phyloP scores from a whole-genome alignment of 2,113 vertebrate genomes.

The Lampris incognitus region DNA sequence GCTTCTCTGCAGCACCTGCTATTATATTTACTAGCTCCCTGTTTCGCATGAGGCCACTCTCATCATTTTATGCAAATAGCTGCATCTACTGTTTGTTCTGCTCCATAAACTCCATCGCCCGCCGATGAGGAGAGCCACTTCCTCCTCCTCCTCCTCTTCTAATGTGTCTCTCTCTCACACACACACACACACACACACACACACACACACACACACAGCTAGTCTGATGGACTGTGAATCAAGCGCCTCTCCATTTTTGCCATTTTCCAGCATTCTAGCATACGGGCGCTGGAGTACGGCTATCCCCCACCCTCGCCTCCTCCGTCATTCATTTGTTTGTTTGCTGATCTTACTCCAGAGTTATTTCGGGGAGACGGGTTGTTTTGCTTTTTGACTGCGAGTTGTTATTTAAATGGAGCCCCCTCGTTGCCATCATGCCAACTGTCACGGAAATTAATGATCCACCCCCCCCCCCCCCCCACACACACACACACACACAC shows the following conservation, averaged over 20 bases:
- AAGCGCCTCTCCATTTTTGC: constrained; percentile 6
- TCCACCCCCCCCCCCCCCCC: constrained; percentile 26
- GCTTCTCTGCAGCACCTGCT: constrained; percentile 34
- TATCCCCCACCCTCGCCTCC: background rate
- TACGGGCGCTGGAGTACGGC: background rate
- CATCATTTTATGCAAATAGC: constrained; percentile 81
- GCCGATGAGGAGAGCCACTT: constrained; percentile 62
- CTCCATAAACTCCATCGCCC: constrained; percentile 64
- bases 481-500: constrained; percentile 8
- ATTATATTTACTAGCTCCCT: constrained; percentile 55
- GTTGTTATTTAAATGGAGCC: constrained; percentile 41
- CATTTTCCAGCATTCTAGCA: constrained; percentile 3
- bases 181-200: constrained; percentile 3
- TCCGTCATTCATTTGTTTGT: constrained; percentile 7
- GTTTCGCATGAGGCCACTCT: constrained; percentile 69
- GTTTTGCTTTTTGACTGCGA: constrained; percentile 24
- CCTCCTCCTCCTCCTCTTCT: constrained; percentile 47
- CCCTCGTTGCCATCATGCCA: constrained; percentile 8
- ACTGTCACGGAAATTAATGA: constrained; percentile 47
- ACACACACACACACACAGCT: constrained; percentile 31
- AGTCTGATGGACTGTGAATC: constrained; percentile 50
- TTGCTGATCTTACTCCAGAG: background rate
- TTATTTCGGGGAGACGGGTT: background rate
- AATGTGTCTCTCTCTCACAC: constrained; percentile 20
- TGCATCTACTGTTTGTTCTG: constrained; percentile 70